These are phyloP conservation scores for Centruroides sculpturatus DNA, from an alignment of 1,140 invertebrate species.

Conservation along the genomic window DNA sequence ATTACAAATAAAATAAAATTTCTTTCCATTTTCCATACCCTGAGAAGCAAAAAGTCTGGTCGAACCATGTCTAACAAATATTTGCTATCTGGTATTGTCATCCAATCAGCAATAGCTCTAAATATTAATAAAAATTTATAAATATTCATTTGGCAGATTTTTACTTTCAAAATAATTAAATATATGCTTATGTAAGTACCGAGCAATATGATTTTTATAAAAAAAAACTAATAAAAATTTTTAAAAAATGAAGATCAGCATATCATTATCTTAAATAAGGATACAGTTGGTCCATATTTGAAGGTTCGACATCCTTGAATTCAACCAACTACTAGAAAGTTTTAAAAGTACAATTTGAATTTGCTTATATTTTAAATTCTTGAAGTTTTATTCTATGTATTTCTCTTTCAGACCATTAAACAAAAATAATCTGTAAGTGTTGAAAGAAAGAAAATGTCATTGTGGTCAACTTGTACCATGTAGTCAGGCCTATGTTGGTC, in stretches of 20 bases:
- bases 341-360: too few relatives aligned
- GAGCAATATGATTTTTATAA: background rate
- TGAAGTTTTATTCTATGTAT: too few relatives aligned
- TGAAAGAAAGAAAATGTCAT: too few relatives aligned
- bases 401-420: too few relatives aligned
- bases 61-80: slow-evolving; percentile 83
- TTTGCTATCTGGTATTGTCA: slow-evolving; percentile 74
- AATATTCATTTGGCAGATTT: background rate
- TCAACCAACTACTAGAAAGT: too few relatives aligned
- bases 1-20: background rate
- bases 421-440: too few relatives aligned
- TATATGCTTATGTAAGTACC: background rate
- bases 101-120: slow-evolving; percentile 80
- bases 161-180: background rate
- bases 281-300: too few relatives aligned
- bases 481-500: too few relatives aligned
- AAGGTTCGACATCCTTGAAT: too few relatives aligned
- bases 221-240: background rate
- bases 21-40: slow-evolving; percentile 25
- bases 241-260: background rate
- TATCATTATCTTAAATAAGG: too few relatives aligned
- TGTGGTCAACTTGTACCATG: too few relatives aligned
- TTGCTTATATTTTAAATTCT: too few relatives aligned
- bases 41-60: slow-evolving; percentile 78
- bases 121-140: slow-evolving; percentile 11